These are phyloP conservation scores for Porphyrio hochstetteri DNA, from an alignment of 2,113 vertebrate genomes.

Conservation along the genomic window DNA sequence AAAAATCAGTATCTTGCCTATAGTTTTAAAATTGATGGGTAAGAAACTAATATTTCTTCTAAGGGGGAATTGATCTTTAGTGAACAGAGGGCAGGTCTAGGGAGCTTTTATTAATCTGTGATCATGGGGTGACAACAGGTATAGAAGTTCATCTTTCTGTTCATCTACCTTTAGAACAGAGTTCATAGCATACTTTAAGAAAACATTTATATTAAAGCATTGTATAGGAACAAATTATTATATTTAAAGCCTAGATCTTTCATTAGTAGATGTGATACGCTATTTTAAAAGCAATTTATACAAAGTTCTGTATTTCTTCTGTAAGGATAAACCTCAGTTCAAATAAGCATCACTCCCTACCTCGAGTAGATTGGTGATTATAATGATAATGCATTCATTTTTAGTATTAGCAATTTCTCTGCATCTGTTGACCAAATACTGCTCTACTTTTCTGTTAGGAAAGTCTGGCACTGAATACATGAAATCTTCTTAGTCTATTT, in stretches of 20 bases:
- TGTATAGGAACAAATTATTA: background rate
- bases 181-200: background rate
- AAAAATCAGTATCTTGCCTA: background rate
- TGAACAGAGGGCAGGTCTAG: fast-evolving
- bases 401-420: background rate
- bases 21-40: background rate
- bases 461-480: background rate
- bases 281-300: background rate
- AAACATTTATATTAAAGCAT: background rate
- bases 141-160: background rate
- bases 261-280: background rate
- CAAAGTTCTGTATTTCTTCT: background rate
- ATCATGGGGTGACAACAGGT: background rate
- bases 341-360: background rate
- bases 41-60: background rate
- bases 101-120: background rate
- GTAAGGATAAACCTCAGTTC: background rate
- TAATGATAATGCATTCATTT: background rate
- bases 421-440: background rate
- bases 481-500: background rate
- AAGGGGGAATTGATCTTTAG: background rate
- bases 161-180: background rate
- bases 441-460: background rate
- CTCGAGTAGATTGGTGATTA: background rate
- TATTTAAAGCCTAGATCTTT: background rate